phyloP scores from a whole-genome alignment of 2,113 vertebrate genomes.

The Ceyx cyanopectus region DNA sequence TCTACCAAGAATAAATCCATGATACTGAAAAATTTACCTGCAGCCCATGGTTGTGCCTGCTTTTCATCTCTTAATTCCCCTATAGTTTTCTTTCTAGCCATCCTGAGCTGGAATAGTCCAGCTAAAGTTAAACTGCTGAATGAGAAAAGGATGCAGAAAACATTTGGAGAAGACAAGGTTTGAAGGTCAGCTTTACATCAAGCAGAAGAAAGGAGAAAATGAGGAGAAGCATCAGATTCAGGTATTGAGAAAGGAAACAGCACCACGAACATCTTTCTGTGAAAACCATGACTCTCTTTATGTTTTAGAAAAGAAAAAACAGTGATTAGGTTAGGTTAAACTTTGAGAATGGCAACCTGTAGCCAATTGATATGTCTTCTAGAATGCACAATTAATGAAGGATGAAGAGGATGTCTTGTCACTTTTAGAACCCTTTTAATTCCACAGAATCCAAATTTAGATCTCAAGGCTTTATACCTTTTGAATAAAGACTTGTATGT shows the following conservation, averaged over 20 bases:
- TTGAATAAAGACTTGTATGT: neutral
- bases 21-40: conserved; percentile 79
- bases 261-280: conserved; percentile 4
- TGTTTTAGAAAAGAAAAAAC: neutral
- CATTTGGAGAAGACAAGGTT: conserved; percentile 73
- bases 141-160: conserved; percentile 79
- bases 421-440: neutral
- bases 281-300: neutral
- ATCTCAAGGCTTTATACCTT: neutral
- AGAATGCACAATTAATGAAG: neutral
- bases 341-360: neutral
- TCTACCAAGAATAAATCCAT: conserved; percentile 62
- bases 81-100: conserved; percentile 80
- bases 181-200: conserved; percentile 71
- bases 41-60: conserved; percentile 75
- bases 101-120: conserved; percentile 82
- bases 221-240: conserved; percentile 72
- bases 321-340: neutral
- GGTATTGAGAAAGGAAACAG: conserved; percentile 49
- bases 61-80: conserved; percentile 81
- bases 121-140: conserved; percentile 78
- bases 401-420: neutral
- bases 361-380: neutral
- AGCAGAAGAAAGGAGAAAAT: conserved; percentile 74
- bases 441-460: neutral